Evolutionary conservation across 2,113 vertebrate genomes (phyloP), one percentile per base, ranked within the genome.

Genomic region (Fukomys damarensis): DNA sequence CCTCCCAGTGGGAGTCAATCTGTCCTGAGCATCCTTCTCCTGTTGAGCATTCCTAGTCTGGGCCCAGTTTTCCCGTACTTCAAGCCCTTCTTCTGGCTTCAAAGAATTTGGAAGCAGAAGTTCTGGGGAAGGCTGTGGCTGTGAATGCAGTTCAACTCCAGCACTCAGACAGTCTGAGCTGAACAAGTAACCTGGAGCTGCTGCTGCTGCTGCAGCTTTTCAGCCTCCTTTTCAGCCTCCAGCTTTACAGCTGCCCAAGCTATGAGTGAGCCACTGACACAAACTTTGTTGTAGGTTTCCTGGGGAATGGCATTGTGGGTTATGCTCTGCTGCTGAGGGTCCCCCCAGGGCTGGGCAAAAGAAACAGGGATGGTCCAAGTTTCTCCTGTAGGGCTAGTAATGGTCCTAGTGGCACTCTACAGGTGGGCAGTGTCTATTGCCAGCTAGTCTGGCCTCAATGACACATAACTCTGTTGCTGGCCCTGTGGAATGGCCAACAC

Each of bases 351-450:
- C 0, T 99, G 99, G 91, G 99, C 99, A 3, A 99, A 99, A 98
- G 99, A 99, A 98, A 99, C 99, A 3, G 99, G 99, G 98, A 99
- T 99, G 98, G 99, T 99, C 99, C 99, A 99, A 43, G 99, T 99
- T 98, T 99, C 99, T 95, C 99, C 99, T 54, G 99, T 99, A 93
- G 99, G 99, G 98, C 99, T 99, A 83, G 99, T 99, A 98, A 99
- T 99, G 97, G 99, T 99, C 98, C 99, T 99, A 74, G 99, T 99
- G 92, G 99, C 98, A 98, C 99, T 99, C 98, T 99, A 99, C 96
- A 99, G 98, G 66, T 99, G 99, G 85, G 99, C 99, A 97, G 99
- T 99, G 99, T 99, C 99, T 96, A 99, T 99, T 5, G 99, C 99
- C 98, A 97, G 98, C 97, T 99, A 98, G 98, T 99, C 99, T 86